phyloP scores from a whole-genome alignment of 1,140 invertebrate genomes.

The Cecropterus lyciades region DNA sequence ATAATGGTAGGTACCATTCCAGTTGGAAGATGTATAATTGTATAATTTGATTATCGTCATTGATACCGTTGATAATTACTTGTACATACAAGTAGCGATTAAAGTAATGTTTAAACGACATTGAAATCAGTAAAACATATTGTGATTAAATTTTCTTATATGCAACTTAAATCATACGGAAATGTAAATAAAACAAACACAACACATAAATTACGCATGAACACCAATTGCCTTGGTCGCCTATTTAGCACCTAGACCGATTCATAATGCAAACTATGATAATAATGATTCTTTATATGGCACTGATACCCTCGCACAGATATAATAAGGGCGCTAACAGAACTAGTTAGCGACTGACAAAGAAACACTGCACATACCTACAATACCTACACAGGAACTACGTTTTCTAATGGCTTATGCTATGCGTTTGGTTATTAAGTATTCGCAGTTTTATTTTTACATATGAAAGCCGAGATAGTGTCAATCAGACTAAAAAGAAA shows the following conservation, averaged over 20 bases:
- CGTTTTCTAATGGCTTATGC: neutral
- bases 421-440: neutral
- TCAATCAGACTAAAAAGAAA: too few species aligned
- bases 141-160: too few species aligned
- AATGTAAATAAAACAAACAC: neutral
- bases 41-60: too few species aligned
- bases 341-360: constrained; percentile 53
- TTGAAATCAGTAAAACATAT: too few species aligned
- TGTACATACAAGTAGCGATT: too few species aligned
- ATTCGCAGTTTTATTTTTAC: too few species aligned
- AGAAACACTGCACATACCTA: constrained; percentile 2
- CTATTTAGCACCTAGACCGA: constrained; percentile 66
- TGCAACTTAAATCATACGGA: neutral
- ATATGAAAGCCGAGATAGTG: too few species aligned
- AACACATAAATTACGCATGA: constrained; percentile 34
- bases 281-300: constrained; percentile 80
- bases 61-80: too few species aligned
- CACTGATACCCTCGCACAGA: constrained; percentile 58
- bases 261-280: constrained; percentile 59
- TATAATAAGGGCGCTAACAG: constrained; percentile 58
- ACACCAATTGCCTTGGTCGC: constrained; percentile 61
- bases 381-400: neutral
- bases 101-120: too few species aligned
- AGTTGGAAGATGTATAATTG: too few species aligned
- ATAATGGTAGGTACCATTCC: too few species aligned